Base-by-base conservation (phyloP, 2,888 invertebrate species). In the Geotrupes spiniger region DNA sequence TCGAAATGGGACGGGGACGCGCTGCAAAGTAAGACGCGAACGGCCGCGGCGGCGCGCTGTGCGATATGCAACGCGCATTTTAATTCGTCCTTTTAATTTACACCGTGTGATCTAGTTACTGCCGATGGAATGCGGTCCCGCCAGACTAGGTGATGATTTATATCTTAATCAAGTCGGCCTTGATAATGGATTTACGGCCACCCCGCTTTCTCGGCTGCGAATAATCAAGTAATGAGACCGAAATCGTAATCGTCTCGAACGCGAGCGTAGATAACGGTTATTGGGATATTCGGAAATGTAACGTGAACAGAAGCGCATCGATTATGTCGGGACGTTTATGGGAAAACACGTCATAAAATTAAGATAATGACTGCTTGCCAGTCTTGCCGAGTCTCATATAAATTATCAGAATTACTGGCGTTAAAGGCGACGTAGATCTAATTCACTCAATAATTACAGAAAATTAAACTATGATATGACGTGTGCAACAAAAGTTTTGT, bases 121-220 rank as follows among this genome's bases (percentile, higher is more conserved):
- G n/a, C n/a, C 60, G 59, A 49, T 46, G 64, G 64, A 64, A 65
- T 65, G 62, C 58, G 39, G 57, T 49, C 57, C 59, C 56, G 59
- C 57, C 49, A 25, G 21, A 21, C 40, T 51, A 62, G 62, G 62
- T 63, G 64, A 65, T 69, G 69, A 69, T 69, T 68, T 68, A 68
- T 68, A 59, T 65, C 69, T 67, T 65, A 65, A 69, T 69, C 66
- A 65, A 63, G 63, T 49, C 53, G 49, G 52, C 46, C 60, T 52
- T 56, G 54, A 61, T 62, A 62, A 60, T 63, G 64, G 62, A 63
- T 61, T 61, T 57, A 54, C 56, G 60, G 63, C 60, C 39, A 38
- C 46, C 46, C 40, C 40, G 39, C 39, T 38, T 36, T 36, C 43
- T 15, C 31, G 42, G n/a, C 10, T 43, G 36, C 40, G 39, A 39